These are phyloP conservation scores for Alouatta palliata DNA, from an alignment of 2,113 vertebrate genomes.

Conservation along the genomic window DNA sequence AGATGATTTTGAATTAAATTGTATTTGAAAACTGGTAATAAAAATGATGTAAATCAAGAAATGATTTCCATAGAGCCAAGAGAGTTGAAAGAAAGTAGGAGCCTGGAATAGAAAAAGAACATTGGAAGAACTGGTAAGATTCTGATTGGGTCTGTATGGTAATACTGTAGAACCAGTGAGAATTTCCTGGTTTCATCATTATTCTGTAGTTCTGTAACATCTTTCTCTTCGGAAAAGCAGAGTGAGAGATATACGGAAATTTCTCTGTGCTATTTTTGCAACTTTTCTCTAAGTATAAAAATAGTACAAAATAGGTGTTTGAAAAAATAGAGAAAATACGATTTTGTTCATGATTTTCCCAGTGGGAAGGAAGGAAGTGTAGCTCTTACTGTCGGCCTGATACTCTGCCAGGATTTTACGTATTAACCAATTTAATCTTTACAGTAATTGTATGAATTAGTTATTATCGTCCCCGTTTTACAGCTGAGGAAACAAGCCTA, in stretches of 20 bases:
- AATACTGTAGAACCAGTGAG: not conserved
- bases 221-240: not conserved
- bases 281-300: not conserved
- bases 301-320: not conserved
- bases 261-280: not conserved
- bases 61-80: not conserved
- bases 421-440: not conserved
- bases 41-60: not conserved
- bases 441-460: not conserved
- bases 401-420: not conserved
- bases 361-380: not conserved
- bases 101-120: not conserved
- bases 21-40: not conserved
- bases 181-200: not conserved
- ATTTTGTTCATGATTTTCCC: not conserved
- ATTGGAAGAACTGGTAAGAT: not conserved
- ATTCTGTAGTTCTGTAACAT: not conserved
- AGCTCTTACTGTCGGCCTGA: no score
- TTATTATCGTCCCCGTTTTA: not conserved
- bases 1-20: not conserved
- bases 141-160: not conserved
- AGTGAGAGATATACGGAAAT: not conserved
- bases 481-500: not conserved
- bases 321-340: not conserved
- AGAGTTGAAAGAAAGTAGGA: not conserved